Evolutionary conservation across 2,113 vertebrate genomes (phyloP).

Genomic region (Reinhardtius hippoglossoides): DNA sequence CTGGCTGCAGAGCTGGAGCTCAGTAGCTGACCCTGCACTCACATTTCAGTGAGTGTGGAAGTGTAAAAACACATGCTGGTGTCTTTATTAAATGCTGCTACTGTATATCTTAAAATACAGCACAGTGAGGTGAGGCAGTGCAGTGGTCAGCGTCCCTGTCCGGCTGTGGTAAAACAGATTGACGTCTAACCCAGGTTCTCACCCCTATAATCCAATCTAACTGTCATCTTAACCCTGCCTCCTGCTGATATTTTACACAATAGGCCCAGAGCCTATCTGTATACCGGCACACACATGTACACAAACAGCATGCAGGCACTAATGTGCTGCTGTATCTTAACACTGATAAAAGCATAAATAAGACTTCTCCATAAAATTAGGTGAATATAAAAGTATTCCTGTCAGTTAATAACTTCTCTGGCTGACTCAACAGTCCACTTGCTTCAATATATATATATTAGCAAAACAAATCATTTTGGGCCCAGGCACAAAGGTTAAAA

Average conservation of each 20-base stretch:
- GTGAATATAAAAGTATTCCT: background rate
- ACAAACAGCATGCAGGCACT: background rate
- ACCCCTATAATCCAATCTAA: constrained; percentile 35
- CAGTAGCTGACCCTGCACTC: background rate
- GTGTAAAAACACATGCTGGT: background rate
- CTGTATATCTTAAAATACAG: constrained; percentile 4
- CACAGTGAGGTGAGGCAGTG: background rate
- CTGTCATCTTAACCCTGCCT: constrained; percentile 40
- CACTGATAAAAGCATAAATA: background rate
- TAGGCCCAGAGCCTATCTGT: background rate
- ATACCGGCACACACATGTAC: background rate
- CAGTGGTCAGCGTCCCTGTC: background rate
- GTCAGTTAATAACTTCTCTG: background rate
- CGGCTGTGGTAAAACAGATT: constrained; percentile 30
- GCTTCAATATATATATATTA: background rate
- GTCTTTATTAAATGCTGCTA: background rate
- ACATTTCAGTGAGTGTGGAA: constrained; percentile 3
- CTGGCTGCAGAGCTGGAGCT: background rate
- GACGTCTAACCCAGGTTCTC: constrained; percentile 15
- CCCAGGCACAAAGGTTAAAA: background rate
- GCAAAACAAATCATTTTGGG: background rate
- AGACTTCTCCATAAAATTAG: background rate
- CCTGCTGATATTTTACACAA: constrained; percentile 33
- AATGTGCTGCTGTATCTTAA: background rate
- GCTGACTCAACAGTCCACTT: background rate